Base-by-base conservation (phyloP, 2,888 invertebrate species). In the Troides aeacus region DNA sequence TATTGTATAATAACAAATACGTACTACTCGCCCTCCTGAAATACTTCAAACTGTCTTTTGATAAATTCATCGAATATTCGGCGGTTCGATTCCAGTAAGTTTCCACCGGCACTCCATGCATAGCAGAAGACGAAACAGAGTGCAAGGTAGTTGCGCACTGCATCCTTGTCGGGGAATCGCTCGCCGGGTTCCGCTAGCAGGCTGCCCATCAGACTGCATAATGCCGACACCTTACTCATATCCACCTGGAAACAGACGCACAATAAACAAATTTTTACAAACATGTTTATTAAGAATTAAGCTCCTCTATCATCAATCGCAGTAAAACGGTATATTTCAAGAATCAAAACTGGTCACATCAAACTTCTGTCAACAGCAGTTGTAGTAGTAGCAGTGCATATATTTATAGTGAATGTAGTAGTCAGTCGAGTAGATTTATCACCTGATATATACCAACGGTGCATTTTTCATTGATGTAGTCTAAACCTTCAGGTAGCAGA, bases 41-140 rank as follows among this genome's bases (percentile, higher is more conserved):
- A 94, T n/a, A 94, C 94, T 58, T 96, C 95, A 79, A 96, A 95
- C 79, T 95, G 94, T 23, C 94, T 89, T 74, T 94, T 94, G 66
- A 97, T 93, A 75, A 94, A 93, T 15, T 93, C 89, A 80, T 98
- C 97, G 75, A 96, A 96, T 6, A 89, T 84, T 65, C 95, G 94
- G 76, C 96, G 94, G 68, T 96, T 95, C 0, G 84, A 79, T 72
- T 97, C 97, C 2, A 93, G 84, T 5, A 97, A 93, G 83, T 98
- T 98, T 0, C 97, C 97, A n/a, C 97, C 97, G 24, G 98, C 86
- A 2, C 96, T 94, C 98, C 98, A 98, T 0, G 97, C 86, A 78
- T 96, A 96, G 63, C 96, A 94, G 89, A 97, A 97, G 46, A 97
- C 90, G 81, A 97, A 98, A 39, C 95, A 94, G 79, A 97, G 96